Percentiles rank a stretch among this genome's conserved stretches.
phyloP scores from a whole-genome alignment of 2,888 invertebrate species.

The Xanthorhoe designata region DNA sequence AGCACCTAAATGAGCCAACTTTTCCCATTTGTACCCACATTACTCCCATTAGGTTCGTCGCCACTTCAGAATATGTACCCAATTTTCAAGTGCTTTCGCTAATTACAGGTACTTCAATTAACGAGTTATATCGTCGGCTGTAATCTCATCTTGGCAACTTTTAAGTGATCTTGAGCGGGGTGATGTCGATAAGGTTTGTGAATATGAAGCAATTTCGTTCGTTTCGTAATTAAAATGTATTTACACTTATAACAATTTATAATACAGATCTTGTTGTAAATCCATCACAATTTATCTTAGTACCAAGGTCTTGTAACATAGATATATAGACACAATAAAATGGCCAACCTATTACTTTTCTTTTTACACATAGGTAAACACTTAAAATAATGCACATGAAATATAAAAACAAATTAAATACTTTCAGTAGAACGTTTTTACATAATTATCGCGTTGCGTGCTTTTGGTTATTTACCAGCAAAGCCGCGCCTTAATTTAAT shows the following conservation, averaged over 20 bases:
- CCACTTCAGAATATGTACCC: conserved; percentile 68
- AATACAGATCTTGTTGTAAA: too few species aligned
- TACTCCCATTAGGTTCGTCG: conserved; percentile 78
- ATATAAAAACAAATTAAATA: conserved; percentile 32
- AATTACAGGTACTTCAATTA: conserved; percentile 76
- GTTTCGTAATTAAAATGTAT: not conserved
- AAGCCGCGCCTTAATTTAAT: conserved; percentile 43
- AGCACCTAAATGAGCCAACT: conserved; percentile 76
- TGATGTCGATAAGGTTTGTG: not conserved
- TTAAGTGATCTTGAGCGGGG: conserved; percentile 47
- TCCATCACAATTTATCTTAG: too few species aligned
- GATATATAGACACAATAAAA: too few species aligned
- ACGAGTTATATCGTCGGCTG: conserved; percentile 66
- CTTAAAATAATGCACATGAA: not conserved
- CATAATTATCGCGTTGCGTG: conserved; percentile 46
- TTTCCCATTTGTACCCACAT: conserved; percentile 80
- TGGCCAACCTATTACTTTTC: too few species aligned
- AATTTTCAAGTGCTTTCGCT: conserved; percentile 65
- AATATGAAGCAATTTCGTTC: conserved; percentile 13
- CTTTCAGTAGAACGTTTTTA: conserved; percentile 36
- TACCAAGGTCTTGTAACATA: too few species aligned
- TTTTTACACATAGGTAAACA: not conserved
- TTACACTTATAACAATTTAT: too few species aligned
- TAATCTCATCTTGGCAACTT: conserved; percentile 62
- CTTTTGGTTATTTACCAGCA: conserved; percentile 33